phyloP scores from a whole-genome alignment of 1,140 invertebrate species.

The Lepidurus couesii region DNA sequence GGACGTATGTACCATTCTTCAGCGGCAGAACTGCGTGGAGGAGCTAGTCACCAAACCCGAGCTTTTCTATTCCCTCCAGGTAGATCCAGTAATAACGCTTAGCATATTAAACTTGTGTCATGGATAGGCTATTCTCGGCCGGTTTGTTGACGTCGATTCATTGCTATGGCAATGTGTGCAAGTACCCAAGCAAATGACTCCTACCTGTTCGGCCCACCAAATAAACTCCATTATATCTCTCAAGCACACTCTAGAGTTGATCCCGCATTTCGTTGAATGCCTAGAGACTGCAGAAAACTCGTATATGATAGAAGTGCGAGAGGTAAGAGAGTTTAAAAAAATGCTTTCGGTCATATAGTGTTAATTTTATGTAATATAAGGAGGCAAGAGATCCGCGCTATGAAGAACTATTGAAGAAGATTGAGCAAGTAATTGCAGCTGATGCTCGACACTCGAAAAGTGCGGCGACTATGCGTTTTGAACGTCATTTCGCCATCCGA shows the following conservation, averaged over 20 bases:
- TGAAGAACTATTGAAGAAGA: slow-evolving; percentile 55
- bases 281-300: slow-evolving; percentile 53
- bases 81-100: slow-evolving; percentile 27
- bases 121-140: slow-evolving; percentile 48
- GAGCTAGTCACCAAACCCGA: slow-evolving; percentile 63
- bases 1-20: slow-evolving; percentile 57
- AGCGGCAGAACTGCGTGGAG: slow-evolving; percentile 62
- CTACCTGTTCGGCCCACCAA: slow-evolving; percentile 61
- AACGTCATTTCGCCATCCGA: slow-evolving; percentile 80
- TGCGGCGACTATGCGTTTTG: slow-evolving; percentile 57
- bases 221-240: slow-evolving; percentile 71
- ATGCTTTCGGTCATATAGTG: not conserved
- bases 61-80: slow-evolving; percentile 53
- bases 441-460: slow-evolving; percentile 61
- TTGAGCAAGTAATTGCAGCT: slow-evolving; percentile 63
- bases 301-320: slow-evolving; percentile 41
- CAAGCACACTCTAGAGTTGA: slow-evolving; percentile 66
- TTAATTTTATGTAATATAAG: not conserved
- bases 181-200: slow-evolving; percentile 53
- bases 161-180: slow-evolving; percentile 55
- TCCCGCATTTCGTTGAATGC: slow-evolving; percentile 59
- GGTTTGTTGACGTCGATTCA: slow-evolving; percentile 57
- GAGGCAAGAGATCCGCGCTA: slow-evolving; percentile 35
- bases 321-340: slow-evolving; percentile 24
- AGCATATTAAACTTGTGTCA: not conserved